Evolutionary conservation across 1,140 invertebrate genomes (phyloP).

Genomic region (Brachionus rotundiformis): DNA sequence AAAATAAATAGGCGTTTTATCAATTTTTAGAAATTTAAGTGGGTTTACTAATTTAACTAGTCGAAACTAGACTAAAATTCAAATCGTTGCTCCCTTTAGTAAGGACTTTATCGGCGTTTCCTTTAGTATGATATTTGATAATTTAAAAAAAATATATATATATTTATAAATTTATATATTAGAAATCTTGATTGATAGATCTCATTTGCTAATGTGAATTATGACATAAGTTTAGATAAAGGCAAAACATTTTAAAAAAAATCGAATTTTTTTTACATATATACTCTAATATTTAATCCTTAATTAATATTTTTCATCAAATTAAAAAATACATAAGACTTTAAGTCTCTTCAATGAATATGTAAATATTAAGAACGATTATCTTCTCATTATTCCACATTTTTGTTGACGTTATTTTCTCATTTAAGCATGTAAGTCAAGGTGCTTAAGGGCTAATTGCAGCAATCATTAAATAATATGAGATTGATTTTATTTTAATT

Average conservation of each 20-base stretch:
- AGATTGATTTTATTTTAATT: background rate
- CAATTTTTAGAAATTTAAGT: constrained; percentile 4
- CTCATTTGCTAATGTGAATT: constrained; percentile 29
- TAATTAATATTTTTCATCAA: background rate
- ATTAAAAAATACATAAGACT: constrained; percentile 16
- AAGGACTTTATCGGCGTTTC: background rate
- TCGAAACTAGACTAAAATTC: background rate
- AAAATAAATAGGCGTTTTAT: background rate
- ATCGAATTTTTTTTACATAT: background rate
- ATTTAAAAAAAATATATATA: background rate
- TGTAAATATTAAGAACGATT: background rate
- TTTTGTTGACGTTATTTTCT: background rate
- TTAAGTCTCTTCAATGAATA: background rate
- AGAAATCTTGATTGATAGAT: background rate
- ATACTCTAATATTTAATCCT: constrained; percentile 15
- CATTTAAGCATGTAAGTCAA: background rate
- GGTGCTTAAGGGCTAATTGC: background rate
- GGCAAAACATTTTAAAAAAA: background rate
- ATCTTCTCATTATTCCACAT: background rate
- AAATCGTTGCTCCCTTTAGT: background rate
- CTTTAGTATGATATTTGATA: background rate
- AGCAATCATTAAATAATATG: background rate
- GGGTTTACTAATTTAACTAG: background rate
- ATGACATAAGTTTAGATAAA: constrained; percentile 33
- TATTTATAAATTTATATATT: too few species aligned